A percentile compares a stretch with the other conserved stretches of the same genome.
These are phyloP conservation scores for Neoitamus cyanurus DNA, from an alignment of 2,888 invertebrate species.

Conservation along the genomic window DNA sequence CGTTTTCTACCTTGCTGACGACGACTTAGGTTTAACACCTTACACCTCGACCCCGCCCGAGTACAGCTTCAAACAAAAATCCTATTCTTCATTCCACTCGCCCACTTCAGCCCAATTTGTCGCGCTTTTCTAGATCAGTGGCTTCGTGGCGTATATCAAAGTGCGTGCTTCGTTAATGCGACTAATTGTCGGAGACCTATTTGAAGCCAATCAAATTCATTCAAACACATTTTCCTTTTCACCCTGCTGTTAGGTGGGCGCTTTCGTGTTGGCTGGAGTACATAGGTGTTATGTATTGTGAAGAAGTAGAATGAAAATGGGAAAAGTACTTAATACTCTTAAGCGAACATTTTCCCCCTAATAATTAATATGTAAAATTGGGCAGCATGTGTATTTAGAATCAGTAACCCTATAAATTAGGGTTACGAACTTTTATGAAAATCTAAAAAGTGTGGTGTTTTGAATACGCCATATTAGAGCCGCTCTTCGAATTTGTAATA, in stretches of 20 bases:
- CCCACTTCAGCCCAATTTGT: neutral
- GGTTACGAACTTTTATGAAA: no score
- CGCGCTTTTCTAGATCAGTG: neutral
- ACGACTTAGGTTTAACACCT: neutral
- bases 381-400: no score
- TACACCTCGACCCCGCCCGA: neutral
- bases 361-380: no score
- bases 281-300: no score
- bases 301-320: no score
- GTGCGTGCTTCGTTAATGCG: neutral
- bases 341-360: no score
- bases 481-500: no score
- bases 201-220: neutral
- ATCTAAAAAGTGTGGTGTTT: no score
- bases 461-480: no score
- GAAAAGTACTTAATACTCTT: no score
- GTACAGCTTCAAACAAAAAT: neutral
- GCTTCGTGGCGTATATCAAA: neutral
- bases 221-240: neutral
- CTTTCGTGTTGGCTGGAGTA: neutral
- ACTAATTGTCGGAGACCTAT: neutral
- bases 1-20: neutral
- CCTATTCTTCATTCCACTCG: neutral
- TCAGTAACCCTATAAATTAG: no score
- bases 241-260: neutral